Conservation (phyloP, 2,888 invertebrate genomes). For the Adineta ricciae region DNA sequence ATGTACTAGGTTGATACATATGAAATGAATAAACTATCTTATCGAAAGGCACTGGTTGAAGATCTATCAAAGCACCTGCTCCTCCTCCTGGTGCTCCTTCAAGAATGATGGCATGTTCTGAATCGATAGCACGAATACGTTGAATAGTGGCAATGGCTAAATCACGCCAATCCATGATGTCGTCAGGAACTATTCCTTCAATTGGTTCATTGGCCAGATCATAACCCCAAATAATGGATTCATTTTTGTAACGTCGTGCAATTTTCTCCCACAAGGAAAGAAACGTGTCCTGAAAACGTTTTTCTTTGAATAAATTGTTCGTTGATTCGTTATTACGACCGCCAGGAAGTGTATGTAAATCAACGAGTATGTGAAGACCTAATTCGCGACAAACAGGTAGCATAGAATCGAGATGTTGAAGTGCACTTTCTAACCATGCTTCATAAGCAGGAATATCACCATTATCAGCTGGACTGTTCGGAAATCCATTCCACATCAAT, state of each 20-base stretch:
- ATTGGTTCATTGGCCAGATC: constrained; percentile 8
- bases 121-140: background rate
- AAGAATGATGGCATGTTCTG: constrained; percentile 19
- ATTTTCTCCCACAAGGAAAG: background rate
- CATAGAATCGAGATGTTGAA: constrained; percentile 6
- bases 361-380: background rate
- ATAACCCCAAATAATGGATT: constrained; percentile 14
- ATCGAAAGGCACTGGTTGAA: background rate
- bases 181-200: background rate
- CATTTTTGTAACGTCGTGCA: background rate
- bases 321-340: background rate
- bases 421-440: background rate
- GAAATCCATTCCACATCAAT: constrained; percentile 17
- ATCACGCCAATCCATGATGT: background rate
- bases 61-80: background rate
- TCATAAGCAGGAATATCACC: background rate
- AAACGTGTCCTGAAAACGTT: constrained; percentile 22
- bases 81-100: constrained; percentile 15
- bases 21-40: constrained; percentile 20
- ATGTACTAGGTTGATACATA: background rate
- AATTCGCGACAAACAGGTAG: background rate
- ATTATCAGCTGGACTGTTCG: constrained; percentile 9
- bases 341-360: background rate
- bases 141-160: background rate
- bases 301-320: background rate